phyloP scores from a whole-genome alignment of 2,888 invertebrate genomes.

The Rotaria sp. region DNA sequence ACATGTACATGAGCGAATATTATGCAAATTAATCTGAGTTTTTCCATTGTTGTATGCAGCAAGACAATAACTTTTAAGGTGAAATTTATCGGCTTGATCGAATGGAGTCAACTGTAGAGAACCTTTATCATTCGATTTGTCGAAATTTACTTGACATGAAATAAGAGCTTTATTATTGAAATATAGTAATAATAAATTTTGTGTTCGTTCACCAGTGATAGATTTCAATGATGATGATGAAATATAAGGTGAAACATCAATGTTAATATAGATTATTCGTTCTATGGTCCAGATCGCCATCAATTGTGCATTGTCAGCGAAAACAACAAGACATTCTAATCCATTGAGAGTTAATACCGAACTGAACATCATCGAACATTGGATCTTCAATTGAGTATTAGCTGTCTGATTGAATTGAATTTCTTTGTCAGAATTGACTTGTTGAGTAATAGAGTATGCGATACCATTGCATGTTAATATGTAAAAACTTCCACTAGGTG shows the following conservation, averaged over 20 bases:
- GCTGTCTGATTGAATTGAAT: neutral
- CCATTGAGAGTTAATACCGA: neutral
- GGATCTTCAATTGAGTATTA: neutral
- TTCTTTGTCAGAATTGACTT: neutral
- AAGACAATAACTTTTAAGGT: neutral
- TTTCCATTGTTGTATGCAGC: neutral
- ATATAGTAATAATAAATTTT: neutral
- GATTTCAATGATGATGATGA: neutral
- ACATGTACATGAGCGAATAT: neutral
- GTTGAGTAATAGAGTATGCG: neutral
- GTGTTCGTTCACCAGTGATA: neutral
- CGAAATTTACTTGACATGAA: neutral
- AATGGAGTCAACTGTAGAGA: neutral
- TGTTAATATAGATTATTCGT: neutral
- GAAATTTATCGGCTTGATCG: neutral
- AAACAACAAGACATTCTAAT: neutral
- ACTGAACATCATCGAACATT: neutral
- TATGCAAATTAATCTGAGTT: neutral
- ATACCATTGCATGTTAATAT: neutral
- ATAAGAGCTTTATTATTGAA: neutral
- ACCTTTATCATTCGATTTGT: neutral
- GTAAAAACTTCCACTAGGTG: neutral
- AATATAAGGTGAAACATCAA: neutral
- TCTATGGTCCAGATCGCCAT: neutral
- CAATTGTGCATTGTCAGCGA: neutral